Conservation (phyloP, 2,888 invertebrate species). For the Orchesellides sinensis region DNA sequence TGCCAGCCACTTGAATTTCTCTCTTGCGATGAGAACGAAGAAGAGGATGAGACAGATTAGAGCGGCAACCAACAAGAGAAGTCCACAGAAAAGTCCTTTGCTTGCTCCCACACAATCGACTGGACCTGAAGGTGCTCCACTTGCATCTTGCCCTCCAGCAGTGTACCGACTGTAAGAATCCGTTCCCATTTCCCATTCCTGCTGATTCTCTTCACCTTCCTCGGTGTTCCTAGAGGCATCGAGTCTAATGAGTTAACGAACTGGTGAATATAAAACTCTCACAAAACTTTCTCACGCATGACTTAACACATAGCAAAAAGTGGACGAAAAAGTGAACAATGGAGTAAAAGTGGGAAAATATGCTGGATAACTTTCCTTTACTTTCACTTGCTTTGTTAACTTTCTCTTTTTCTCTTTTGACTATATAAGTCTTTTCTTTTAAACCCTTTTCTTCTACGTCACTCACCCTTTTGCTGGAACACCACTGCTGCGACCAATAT, state of each 20-base stretch:
- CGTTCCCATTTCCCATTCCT: slow-evolving; percentile 75
- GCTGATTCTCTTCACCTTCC: slow-evolving; percentile 74
- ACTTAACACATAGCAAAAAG: slow-evolving; percentile 3
- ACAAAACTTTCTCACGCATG: slow-evolving; percentile 16
- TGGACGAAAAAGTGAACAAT: background rate
- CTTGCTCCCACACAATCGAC: slow-evolving; percentile 97
- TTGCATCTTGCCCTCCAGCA: slow-evolving; percentile 70
- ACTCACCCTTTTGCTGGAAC: slow-evolving; percentile 82
- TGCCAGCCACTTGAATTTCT: slow-evolving; percentile 88
- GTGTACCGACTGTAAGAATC: slow-evolving; percentile 74
- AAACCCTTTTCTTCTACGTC: slow-evolving; percentile 1
- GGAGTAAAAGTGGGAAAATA: background rate
- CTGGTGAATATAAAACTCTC: slow-evolving; percentile 28
- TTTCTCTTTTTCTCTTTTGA: too few species aligned
- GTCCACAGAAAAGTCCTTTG: slow-evolving; percentile 94
- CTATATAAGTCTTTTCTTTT: too few species aligned
- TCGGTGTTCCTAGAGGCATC: slow-evolving; percentile 69
- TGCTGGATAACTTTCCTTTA: background rate
- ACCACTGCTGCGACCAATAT: slow-evolving; percentile 85
- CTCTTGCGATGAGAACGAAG: slow-evolving; percentile 94
- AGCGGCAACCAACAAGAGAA: slow-evolving; percentile 91
- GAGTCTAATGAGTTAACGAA: slow-evolving; percentile 57
- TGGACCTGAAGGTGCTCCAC: slow-evolving; percentile 78
- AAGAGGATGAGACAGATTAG: slow-evolving; percentile 95
- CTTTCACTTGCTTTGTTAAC: background rate